These are phyloP conservation scores for Noctuana brunneofusca DNA, from an alignment of 2,888 invertebrate species.

Conservation along the genomic window DNA sequence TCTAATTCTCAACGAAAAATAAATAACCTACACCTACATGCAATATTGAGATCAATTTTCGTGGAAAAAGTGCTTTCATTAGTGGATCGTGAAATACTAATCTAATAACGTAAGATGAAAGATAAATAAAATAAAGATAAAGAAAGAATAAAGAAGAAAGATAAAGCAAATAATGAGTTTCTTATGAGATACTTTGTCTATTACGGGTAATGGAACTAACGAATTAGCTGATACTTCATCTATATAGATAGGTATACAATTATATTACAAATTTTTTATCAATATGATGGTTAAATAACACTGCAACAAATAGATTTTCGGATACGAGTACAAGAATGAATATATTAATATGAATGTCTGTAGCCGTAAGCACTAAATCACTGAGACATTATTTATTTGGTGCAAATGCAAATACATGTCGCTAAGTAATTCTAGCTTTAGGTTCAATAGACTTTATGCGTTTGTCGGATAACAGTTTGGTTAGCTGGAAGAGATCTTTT, in stretches of 20 bases:
- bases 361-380: too few species aligned
- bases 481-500: too few species aligned
- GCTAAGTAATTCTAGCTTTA: too few species aligned
- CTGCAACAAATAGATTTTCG: background rate
- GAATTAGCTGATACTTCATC: background rate
- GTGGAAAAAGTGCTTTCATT: constrained; percentile 17
- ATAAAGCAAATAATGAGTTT: constrained; percentile 20
- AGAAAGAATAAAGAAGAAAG: too few species aligned
- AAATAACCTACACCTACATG: constrained; percentile 1
- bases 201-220: background rate
- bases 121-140: too few species aligned
- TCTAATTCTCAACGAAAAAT: too few species aligned
- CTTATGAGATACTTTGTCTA: constrained; percentile 20
- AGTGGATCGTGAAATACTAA: background rate
- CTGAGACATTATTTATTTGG: too few species aligned
- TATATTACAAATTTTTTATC: too few species aligned
- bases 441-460: too few species aligned
- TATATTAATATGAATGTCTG: too few species aligned
- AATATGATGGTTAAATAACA: too few species aligned
- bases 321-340: background rate
- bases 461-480: too few species aligned
- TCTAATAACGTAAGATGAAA: constrained; percentile 26
- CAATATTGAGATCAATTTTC: constrained; percentile 3
- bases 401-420: background rate
- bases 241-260: background rate